Conservation (phyloP, 2,113 vertebrate genomes). For the Mirza zaza region DNA sequence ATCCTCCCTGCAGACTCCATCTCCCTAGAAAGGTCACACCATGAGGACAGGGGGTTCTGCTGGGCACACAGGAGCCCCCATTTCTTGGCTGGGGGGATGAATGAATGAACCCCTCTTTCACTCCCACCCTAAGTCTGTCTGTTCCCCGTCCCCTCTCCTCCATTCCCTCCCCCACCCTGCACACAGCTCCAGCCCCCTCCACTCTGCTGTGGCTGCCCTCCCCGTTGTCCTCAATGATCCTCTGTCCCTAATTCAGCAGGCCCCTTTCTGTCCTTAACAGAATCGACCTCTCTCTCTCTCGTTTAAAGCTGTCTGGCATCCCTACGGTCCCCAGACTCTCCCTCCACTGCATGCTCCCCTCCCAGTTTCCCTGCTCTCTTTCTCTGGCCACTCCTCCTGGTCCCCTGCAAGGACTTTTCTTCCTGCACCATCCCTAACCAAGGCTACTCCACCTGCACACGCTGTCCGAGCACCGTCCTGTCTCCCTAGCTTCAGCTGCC, state of each 20-base stretch:
- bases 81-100: background rate
- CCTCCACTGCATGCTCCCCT: background rate
- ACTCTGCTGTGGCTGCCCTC: background rate
- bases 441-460: background rate
- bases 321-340: background rate
- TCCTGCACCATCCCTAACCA: background rate
- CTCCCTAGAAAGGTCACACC: background rate
- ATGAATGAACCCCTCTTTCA: background rate
- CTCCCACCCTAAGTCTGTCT: background rate
- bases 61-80: background rate
- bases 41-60: accelerated
- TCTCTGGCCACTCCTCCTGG: background rate
- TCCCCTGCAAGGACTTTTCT: background rate
- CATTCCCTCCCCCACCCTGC: background rate
- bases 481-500: background rate
- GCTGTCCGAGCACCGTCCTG: accelerated
- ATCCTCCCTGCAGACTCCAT: background rate
- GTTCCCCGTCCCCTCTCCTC: background rate
- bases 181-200: background rate
- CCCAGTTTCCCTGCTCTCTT: background rate
- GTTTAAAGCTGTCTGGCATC: background rate
- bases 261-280: background rate
- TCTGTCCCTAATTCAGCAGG: background rate
- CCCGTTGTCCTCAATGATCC: background rate
- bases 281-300: background rate